Percentiles rank a stretch among this genome's conserved stretches.
Evolutionary conservation across 2,888 invertebrate species (phyloP).

Genomic region (Melanchra persicariae): DNA sequence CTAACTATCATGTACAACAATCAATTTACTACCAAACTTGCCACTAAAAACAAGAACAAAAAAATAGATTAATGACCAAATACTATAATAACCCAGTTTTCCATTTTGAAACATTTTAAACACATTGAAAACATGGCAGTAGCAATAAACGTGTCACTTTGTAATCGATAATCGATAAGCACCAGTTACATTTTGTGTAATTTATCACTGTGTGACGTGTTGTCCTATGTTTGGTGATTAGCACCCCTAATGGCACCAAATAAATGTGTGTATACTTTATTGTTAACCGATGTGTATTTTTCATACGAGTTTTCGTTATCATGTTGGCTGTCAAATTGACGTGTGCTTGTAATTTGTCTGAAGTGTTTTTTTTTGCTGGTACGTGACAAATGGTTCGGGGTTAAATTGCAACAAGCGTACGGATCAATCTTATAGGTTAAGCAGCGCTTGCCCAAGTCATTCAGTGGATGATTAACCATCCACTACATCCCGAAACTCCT

Average conservation of each 20-base stretch:
- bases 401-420: not conserved
- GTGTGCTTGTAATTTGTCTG: constrained; percentile 50
- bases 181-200: constrained; percentile 68
- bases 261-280: constrained; percentile 61
- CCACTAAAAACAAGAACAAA: not conserved
- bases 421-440: not conserved
- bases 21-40: constrained; percentile 2
- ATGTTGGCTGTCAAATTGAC: constrained; percentile 45
- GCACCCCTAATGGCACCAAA: constrained; percentile 59
- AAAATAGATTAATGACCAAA: constrained; percentile 11
- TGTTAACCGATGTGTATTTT: constrained; percentile 62
- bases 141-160: constrained; percentile 67
- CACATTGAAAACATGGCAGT: constrained; percentile 33
- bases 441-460: not conserved
- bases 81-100: constrained; percentile 15
- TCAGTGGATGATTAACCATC: not conserved
- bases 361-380: constrained; percentile 18
- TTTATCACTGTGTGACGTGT: constrained; percentile 73
- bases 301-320: constrained; percentile 54
- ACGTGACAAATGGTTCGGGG: constrained; percentile 22
- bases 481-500: no score
- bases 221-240: constrained; percentile 69
- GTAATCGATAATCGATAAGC: constrained; percentile 78
- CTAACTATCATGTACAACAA: not conserved
- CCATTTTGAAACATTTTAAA: constrained; percentile 51